These are phyloP conservation scores for Sebastes itinus DNA, from an alignment of 2,797 vertebrate genomes.

Conservation along the genomic window DNA sequence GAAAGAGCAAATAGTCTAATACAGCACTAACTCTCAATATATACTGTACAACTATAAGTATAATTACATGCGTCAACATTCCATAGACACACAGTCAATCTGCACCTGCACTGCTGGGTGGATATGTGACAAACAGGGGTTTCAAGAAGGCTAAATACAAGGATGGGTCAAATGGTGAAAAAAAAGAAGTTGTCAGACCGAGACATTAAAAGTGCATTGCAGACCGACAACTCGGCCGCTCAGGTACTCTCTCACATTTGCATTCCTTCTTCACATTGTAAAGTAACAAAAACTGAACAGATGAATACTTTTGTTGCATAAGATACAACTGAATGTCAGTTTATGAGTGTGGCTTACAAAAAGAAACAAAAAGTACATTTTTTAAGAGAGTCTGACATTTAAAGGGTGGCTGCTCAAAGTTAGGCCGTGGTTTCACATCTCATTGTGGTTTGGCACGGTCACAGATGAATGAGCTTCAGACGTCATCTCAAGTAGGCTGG, in stretches of 20 bases:
- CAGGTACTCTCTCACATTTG: not conserved
- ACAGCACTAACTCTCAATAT: not conserved
- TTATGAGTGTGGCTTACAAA: not conserved
- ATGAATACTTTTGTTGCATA: not conserved
- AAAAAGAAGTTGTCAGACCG: not conserved
- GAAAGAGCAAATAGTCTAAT: not conserved
- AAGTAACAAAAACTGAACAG: not conserved
- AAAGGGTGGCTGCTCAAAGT: not conserved
- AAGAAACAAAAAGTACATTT: not conserved
- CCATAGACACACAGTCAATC: not conserved
- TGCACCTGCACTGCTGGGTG: not conserved
- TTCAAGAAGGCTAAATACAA: not conserved
- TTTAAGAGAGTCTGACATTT: slow-evolving; percentile 1
- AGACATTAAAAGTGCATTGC: not conserved
- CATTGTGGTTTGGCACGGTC: slow-evolving; percentile 1
- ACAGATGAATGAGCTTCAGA: slow-evolving; percentile 1
- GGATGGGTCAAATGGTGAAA: not conserved
- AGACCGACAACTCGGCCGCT: not conserved
- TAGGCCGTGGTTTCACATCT: slow-evolving; percentile 14
- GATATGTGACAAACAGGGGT: not conserved
- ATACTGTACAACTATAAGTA: not conserved
- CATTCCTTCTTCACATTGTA: not conserved
- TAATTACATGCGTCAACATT: no score
- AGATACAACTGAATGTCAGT: not conserved
- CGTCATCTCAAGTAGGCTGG: slow-evolving; percentile 6